phyloP scores from a whole-genome alignment of 2,113 vertebrate species.

The Grammomys surdaster region DNA sequence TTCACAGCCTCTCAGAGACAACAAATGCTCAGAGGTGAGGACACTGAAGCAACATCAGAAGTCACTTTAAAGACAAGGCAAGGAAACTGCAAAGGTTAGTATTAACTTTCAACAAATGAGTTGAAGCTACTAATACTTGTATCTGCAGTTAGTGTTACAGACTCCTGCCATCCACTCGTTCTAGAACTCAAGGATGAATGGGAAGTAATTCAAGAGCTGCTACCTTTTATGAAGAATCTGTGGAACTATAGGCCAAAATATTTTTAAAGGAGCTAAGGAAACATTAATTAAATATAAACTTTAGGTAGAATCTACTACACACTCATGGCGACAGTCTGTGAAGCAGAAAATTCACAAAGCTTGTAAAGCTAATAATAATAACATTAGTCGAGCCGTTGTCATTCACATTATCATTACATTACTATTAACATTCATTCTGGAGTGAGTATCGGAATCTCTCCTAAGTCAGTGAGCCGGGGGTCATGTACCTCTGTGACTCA shows the following conservation, averaged over 20 bases:
- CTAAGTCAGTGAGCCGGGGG: not conserved
- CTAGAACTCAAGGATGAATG: not conserved
- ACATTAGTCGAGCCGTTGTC: not conserved
- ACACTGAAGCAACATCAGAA: not conserved
- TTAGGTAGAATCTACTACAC: not conserved
- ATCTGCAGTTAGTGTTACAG: not conserved
- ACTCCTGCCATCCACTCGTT: not conserved
- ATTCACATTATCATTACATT: not conserved
- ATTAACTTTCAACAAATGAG: not conserved
- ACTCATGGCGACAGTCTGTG: not conserved
- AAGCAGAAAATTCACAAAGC: conserved; percentile 4
- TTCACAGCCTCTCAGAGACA: not conserved
- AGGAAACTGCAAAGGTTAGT: not conserved
- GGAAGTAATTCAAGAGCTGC: conserved; percentile 34
- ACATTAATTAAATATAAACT: conserved; percentile 31
- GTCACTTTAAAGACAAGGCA: not conserved
- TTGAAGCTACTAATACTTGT: not conserved
- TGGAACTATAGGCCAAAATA: not conserved
- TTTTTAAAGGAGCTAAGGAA: conserved; percentile 45
- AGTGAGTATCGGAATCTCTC: not conserved
- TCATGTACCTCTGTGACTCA: conserved; percentile 13
- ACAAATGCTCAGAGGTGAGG: not conserved
- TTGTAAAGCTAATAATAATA: not conserved
- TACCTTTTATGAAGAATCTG: not conserved
- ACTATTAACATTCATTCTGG: not conserved